A percentile compares a stretch with the other conserved stretches of the same genome.
Conservation (phyloP, 1,140 invertebrate species). For the Musca vetustissima region DNA sequence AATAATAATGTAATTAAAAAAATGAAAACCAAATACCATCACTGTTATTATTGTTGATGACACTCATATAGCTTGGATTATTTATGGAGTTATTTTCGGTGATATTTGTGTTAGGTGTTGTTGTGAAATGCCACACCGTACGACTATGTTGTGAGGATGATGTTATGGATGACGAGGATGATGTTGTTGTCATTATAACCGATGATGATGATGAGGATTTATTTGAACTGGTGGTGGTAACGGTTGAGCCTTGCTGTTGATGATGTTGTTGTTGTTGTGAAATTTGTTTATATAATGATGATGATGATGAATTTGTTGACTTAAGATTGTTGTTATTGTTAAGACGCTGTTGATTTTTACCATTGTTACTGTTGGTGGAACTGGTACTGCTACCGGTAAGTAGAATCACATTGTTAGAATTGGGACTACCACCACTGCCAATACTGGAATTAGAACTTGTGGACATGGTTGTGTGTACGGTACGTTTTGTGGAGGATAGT, state of each 20-base stretch:
- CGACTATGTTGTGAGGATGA: slow-evolving; percentile 37
- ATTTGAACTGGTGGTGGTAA: slow-evolving; percentile 7
- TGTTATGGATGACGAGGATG: slow-evolving; percentile 14
- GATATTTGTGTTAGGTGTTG: slow-evolving; percentile 6
- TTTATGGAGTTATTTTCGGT: slow-evolving; percentile 52
- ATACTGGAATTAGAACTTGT: slow-evolving; percentile 26
- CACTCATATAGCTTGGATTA: slow-evolving; percentile 55
- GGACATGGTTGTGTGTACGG: slow-evolving; percentile 23
- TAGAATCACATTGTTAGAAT: slow-evolving; percentile 2
- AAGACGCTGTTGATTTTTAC: slow-evolving; percentile 25
- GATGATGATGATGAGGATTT: slow-evolving; percentile 9
- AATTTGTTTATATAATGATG: too few relatives aligned
- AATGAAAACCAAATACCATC: slow-evolving; percentile 27
- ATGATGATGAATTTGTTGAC: too few relatives aligned
- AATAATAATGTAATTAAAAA: background rate
- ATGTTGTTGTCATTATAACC: slow-evolving; percentile 16
- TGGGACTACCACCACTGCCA: slow-evolving; percentile 21
- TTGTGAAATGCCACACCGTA: slow-evolving; percentile 52
- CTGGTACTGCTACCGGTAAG: slow-evolving; percentile 8
- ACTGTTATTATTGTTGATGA: slow-evolving; percentile 52
- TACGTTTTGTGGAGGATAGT: slow-evolving; percentile 4
- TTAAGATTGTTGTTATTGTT: slow-evolving; percentile 1
- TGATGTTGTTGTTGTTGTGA: slow-evolving; percentile 9
- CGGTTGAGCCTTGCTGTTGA: slow-evolving; percentile 8
- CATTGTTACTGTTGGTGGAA: slow-evolving; percentile 29